Conservation (phyloP, 2,113 vertebrate genomes). For the Syngnathus typhle region DNA sequence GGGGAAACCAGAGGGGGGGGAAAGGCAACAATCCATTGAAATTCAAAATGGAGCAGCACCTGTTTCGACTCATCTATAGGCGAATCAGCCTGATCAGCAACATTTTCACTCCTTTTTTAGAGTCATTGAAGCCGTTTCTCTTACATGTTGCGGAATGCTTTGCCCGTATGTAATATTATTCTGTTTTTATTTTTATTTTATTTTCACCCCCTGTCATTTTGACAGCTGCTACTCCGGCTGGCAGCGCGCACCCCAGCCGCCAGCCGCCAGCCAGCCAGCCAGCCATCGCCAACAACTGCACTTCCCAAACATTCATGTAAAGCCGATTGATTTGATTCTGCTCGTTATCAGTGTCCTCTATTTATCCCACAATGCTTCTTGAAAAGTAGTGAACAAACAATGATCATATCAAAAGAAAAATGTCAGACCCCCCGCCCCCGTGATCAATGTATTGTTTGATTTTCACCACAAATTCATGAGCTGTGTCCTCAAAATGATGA, state of each 20-base stretch:
- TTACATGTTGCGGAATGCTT: constrained; percentile 14
- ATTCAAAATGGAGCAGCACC: constrained; percentile 73
- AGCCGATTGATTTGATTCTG: neutral
- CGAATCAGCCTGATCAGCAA: constrained; percentile 30
- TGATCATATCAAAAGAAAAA: no score
- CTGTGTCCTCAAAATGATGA: neutral
- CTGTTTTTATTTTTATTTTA: neutral
- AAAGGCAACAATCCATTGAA: constrained; percentile 46
- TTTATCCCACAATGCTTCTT: neutral
- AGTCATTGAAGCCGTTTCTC: constrained; percentile 4
- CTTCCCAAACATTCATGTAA: neutral
- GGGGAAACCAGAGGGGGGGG: constrained; percentile 6
- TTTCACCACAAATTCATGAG: neutral
- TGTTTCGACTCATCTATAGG: constrained; percentile 65
- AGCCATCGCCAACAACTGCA: constrained; percentile 15
- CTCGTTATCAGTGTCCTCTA: neutral
- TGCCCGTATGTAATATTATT: neutral
- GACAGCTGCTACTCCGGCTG: constrained; percentile 59
- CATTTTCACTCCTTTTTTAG: constrained; percentile 10
- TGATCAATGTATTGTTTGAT: neutral
- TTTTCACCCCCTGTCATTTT: constrained; percentile 24
- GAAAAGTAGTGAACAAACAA: neutral
- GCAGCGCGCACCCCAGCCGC: constrained; percentile 33
- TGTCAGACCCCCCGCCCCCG: no score
- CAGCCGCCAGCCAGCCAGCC: no score